Evolutionary conservation across 2,113 vertebrate species (phyloP), one percentile per base, ranked within the genome.

Genomic region (Psilopogon haemacephalus): DNA sequence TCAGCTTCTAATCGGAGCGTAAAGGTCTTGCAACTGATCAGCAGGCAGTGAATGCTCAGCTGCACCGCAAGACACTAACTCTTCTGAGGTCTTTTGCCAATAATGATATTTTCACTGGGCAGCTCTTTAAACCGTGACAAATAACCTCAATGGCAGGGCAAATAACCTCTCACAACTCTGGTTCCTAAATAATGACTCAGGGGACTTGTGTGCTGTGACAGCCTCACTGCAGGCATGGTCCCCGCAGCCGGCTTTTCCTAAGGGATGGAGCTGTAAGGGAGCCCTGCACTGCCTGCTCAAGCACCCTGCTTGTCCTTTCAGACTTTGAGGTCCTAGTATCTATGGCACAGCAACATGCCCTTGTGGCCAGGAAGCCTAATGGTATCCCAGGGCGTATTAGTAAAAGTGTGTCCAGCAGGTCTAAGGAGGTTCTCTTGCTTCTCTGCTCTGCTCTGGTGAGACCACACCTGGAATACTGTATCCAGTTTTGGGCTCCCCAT

Each of bases 71-170:
- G 78, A 68, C 60, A 81, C 80, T 94, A 59, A n/a, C n/a, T 79
- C 89, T 83, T 80, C 64, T 11, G 38, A 74, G 63, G 50, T 72
- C 81, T 84, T 76, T 27, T 82, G 69, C 91, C 89, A 85, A 46
- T 58, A 86, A 76, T 0, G 4, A 8, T 64, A 89, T 93, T 94
- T 96, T 89, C 79, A 86, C 48, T 44, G 55, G n/a, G 63, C 79
- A 50, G 81, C 63, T 87, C 74, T 86, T 93, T 79, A 89, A 92
- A 94, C 52, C 0, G 3, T 94, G 54, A 93, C 48, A 94, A 95
- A 95, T 78, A 86, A 73, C 69, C 70, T 84, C 65, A 75, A 71
- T 15, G 65, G 48, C 63, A 70, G 77, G 50, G 63, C 55, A 88
- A 78, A 92, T 30, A 85, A 21, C 33, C 81, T 68, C 87, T 80